Conservation (phyloP, 2,888 invertebrate genomes). For the Heteromurus nitidus region DNA sequence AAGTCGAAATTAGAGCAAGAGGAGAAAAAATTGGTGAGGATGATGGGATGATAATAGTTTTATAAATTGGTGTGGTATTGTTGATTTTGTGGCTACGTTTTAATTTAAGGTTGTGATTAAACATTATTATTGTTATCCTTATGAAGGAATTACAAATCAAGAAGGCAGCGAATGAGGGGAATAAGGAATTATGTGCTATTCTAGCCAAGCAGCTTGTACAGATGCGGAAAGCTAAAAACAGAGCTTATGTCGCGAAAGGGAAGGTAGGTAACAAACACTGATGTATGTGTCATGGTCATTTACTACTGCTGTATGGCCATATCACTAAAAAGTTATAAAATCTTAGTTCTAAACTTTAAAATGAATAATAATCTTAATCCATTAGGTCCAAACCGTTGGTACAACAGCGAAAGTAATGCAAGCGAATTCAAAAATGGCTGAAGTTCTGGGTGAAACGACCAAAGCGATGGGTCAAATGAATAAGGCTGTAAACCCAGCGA, state of each 20-base stretch:
- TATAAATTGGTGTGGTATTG: not conserved
- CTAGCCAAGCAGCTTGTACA: slow-evolving; percentile 93
- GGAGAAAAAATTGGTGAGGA: slow-evolving; percentile 88
- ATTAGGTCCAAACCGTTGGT: slow-evolving; percentile 84
- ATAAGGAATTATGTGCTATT: slow-evolving; percentile 87
- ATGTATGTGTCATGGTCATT: no score
- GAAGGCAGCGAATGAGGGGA: slow-evolving; percentile 90
- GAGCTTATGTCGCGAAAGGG: slow-evolving; percentile 87
- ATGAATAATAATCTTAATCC: no score
- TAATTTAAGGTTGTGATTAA: not conserved
- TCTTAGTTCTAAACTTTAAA: no score
- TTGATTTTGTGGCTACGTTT: slow-evolving; percentile 3
- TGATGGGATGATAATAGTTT: not conserved
- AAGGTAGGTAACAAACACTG: slow-evolving; percentile 81
- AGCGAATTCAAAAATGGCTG: slow-evolving; percentile 89
- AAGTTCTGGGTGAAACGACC: slow-evolving; percentile 91
- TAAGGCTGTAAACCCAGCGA: slow-evolving; percentile 88
- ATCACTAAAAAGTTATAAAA: no score
- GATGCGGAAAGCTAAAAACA: slow-evolving; percentile 89
- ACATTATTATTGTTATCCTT: not conserved
- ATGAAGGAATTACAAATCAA: slow-evolving; percentile 89
- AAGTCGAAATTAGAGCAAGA: slow-evolving; percentile 87
- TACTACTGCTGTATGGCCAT: no score
- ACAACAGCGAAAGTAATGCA: slow-evolving; percentile 93
- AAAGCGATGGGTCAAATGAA: slow-evolving; percentile 94